Evolutionary conservation across 2,113 vertebrate genomes (phyloP).

Genomic region (Poeciliopsis occidentalis): DNA sequence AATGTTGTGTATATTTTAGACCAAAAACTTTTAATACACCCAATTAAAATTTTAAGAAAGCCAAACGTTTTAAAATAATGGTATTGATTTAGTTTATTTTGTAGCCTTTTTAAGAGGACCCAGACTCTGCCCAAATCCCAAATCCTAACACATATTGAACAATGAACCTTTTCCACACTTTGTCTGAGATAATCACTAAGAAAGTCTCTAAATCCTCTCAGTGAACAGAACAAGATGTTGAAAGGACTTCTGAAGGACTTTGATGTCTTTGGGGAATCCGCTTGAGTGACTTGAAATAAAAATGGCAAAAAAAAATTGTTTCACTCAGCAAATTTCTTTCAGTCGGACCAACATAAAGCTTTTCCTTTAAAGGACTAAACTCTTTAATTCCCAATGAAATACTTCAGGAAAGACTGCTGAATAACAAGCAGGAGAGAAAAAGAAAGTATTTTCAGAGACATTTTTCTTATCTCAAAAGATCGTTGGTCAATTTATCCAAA

Average conservation of each 20-base stretch:
- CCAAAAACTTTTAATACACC: too few relatives aligned
- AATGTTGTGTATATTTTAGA: not conserved
- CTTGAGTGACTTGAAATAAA: conserved; percentile 1
- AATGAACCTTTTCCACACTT: too few relatives aligned
- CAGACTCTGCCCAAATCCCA: too few relatives aligned
- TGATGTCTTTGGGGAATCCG: conserved; percentile 21
- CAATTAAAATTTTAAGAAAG: too few relatives aligned
- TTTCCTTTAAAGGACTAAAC: conserved; percentile 27
- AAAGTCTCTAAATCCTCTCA: not conserved
- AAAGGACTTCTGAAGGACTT: conserved; percentile 14
- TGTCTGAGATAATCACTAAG: not conserved
- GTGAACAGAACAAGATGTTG: not conserved
- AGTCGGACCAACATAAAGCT: conserved; percentile 7
- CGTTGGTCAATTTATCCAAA: not conserved
- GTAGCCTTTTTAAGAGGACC: too few relatives aligned
- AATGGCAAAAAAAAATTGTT: not conserved
- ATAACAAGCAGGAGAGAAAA: conserved; percentile 22
- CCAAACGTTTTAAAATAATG: too few relatives aligned
- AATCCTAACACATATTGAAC: too few relatives aligned
- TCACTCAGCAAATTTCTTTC: conserved; percentile 23
- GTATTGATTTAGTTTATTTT: too few relatives aligned
- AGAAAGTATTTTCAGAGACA: conserved; percentile 26
- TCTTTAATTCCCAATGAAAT: conserved; percentile 29
- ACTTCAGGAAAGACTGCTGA: conserved; percentile 26
- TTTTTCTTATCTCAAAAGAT: conserved; percentile 20